Evolutionary conservation across 2,113 vertebrate genomes (phyloP).

Genomic region (Scomber colias): DNA sequence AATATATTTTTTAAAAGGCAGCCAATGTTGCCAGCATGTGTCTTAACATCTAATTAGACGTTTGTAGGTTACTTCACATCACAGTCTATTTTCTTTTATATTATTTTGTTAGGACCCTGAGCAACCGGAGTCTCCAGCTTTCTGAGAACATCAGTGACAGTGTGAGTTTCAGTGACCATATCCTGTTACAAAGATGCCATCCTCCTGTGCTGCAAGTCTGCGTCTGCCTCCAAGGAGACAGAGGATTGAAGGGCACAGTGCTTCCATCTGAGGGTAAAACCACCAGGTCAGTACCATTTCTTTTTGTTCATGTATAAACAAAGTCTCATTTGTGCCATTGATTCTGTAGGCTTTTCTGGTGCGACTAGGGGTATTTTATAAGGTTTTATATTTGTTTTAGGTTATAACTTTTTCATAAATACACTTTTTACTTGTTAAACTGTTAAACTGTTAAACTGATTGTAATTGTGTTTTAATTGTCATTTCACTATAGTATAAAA

Average conservation of each 20-base stretch:
- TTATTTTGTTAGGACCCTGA: background rate
- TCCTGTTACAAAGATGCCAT: slow-evolving; percentile 71
- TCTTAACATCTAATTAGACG: background rate
- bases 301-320: background rate
- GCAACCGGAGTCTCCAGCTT: slow-evolving; percentile 19
- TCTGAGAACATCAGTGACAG: slow-evolving; percentile 39
- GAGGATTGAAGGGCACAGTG: slow-evolving; percentile 18
- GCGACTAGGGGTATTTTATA: background rate
- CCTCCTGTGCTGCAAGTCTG: slow-evolving; percentile 32
- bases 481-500: background rate
- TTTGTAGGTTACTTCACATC: background rate
- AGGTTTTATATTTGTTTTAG: background rate
- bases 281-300: slow-evolving; percentile 34
- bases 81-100: background rate
- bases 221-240: slow-evolving; percentile 37
- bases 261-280: slow-evolving; percentile 31
- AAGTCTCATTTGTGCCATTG: background rate
- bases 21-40: background rate
- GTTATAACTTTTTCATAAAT: background rate
- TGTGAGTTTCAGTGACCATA: slow-evolving; percentile 71
- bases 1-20: no score
- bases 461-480: background rate
- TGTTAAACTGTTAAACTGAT: no score
- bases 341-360: background rate
- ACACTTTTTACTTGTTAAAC: no score